phyloP scores from a whole-genome alignment of 2,797 vertebrate genomes.

The Paratrypauchen microcephalus region DNA sequence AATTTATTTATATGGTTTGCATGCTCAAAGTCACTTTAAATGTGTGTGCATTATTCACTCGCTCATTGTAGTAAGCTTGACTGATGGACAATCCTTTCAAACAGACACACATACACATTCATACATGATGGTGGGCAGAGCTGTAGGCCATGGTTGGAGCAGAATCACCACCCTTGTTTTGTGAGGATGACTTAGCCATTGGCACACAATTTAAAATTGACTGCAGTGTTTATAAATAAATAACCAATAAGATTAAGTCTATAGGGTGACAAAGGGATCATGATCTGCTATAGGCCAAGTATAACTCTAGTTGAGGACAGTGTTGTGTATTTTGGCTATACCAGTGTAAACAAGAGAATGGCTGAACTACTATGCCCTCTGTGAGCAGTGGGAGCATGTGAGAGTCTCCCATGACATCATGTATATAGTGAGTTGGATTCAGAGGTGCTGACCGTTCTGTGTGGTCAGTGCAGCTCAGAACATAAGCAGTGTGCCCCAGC shows the following conservation, averaged over 20 bases:
- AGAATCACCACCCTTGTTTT: too few relatives aligned
- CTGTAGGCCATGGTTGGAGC: too few relatives aligned
- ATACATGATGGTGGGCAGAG: too few relatives aligned
- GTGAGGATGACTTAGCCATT: neutral
- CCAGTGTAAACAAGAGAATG: constrained; percentile 2
- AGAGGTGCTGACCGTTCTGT: constrained; percentile 24
- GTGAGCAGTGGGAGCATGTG: constrained; percentile 4
- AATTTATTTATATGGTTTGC: too few relatives aligned
- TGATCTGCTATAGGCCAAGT: neutral
- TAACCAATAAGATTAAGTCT: neutral
- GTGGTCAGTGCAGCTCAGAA: constrained; percentile 27
- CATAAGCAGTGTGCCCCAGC: constrained; percentile 8
- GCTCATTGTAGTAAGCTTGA: too few relatives aligned
- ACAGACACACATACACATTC: too few relatives aligned
- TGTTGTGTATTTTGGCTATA: neutral
- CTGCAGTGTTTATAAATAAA: neutral
- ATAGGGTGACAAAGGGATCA: neutral
- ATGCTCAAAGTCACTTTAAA: too few relatives aligned
- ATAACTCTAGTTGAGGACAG: neutral
- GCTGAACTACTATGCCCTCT: neutral
- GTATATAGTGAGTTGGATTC: constrained; percentile 33
- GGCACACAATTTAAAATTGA: neutral
- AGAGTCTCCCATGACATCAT: constrained; percentile 52
- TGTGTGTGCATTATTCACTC: too few relatives aligned
- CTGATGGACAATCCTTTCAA: too few relatives aligned